phyloP scores from a whole-genome alignment of 2,888 invertebrate species.

The Maniola hyperantus region DNA sequence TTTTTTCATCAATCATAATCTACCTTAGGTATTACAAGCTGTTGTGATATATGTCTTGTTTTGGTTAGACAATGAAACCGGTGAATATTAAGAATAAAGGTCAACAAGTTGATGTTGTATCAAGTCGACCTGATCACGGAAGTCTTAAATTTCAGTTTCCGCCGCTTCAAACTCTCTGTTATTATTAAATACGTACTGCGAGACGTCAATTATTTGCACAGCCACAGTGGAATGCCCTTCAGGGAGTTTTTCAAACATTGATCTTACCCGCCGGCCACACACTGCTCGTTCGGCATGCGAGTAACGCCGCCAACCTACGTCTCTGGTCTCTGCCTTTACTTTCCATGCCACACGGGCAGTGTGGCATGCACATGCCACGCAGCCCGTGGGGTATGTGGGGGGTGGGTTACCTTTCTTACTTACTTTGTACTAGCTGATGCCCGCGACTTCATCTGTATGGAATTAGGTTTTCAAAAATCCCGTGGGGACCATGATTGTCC shows the following conservation, averaged over 20 bases:
- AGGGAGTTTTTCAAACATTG: conserved; percentile 32
- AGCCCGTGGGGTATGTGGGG: too few relatives aligned
- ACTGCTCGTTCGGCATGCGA: too few relatives aligned
- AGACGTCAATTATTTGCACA: conserved; percentile 46
- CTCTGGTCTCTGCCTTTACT: too few relatives aligned
- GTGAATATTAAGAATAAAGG: conserved; percentile 46
- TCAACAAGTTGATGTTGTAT: conserved; percentile 45
- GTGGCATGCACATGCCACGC: too few relatives aligned
- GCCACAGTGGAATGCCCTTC: conserved; percentile 43
- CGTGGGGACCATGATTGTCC: too few relatives aligned
- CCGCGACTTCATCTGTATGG: too few relatives aligned
- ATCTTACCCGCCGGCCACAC: too few relatives aligned
- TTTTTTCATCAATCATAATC: background rate
- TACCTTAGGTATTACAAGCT: conserved; percentile 31
- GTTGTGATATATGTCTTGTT: conserved; percentile 27
- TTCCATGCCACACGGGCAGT: too few relatives aligned
- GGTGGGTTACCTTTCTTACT: conserved; percentile 30
- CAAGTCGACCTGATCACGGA: conserved; percentile 55
- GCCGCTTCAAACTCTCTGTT: conserved; percentile 51
- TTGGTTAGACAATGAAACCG: conserved; percentile 47
- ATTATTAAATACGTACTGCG: conserved; percentile 49
- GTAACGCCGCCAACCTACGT: too few relatives aligned
- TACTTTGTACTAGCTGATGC: background rate
- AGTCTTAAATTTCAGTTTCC: conserved; percentile 59
- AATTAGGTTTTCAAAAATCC: too few relatives aligned